Conservation (phyloP, 1,140 invertebrate genomes). For the Cyclina sinensis region DNA sequence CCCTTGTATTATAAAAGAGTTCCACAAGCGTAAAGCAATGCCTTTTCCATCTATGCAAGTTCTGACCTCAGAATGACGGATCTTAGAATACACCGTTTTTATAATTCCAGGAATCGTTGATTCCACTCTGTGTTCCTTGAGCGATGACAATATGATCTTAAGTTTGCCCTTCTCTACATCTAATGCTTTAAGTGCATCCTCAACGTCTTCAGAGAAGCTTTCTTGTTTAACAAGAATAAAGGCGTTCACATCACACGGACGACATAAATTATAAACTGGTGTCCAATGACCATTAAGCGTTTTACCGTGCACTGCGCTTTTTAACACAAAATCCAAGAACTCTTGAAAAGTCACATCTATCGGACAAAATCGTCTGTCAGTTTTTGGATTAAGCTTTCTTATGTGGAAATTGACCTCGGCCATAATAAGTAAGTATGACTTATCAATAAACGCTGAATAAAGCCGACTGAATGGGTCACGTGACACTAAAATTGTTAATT, state of each 20-base stretch:
- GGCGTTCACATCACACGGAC: constrained; percentile 51
- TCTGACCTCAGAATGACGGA: background rate
- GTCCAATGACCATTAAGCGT: constrained; percentile 26
- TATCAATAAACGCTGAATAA: constrained; percentile 59
- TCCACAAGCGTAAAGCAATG: constrained; percentile 27
- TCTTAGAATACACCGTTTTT: background rate
- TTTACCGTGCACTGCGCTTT: background rate
- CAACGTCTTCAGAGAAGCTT: constrained; percentile 55
- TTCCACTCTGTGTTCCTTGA: constrained; percentile 29
- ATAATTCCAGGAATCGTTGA: constrained; percentile 16
- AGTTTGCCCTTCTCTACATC: constrained; percentile 2
- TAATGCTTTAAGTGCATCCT: constrained; percentile 22
- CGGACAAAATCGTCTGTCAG: background rate
- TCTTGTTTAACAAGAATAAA: constrained; percentile 60
- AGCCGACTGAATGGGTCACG: constrained; percentile 39
- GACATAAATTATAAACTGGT: constrained; percentile 35
- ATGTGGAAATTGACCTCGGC: background rate
- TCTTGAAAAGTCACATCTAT: constrained; percentile 8
- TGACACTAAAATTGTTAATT: background rate
- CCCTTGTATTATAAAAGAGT: constrained; percentile 63
- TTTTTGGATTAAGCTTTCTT: background rate
- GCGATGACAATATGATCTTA: background rate
- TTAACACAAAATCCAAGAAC: background rate
- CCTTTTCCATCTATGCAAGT: constrained; percentile 27
- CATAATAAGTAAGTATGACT: constrained; percentile 7